Base-by-base conservation (phyloP, 1,140 invertebrate genomes). In the Drosophila burlai region DNA sequence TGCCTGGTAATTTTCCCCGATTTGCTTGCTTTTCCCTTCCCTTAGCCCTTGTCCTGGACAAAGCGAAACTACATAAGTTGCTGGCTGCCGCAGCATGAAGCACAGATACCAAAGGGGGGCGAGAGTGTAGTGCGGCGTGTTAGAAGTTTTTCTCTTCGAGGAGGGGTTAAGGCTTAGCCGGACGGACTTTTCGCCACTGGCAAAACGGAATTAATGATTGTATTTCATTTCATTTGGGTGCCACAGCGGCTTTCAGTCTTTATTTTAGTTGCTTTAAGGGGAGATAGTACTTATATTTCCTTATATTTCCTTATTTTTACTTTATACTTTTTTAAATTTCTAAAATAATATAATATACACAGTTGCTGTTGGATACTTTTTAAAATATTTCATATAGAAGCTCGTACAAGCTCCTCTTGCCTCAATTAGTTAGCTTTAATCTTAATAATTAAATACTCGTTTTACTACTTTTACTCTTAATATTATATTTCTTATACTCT, bases 161-260 rank as follows among this genome's bases (percentile, higher is more conserved):
- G 18, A 29, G 64, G 36, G 69, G 65, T 26, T 50, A 21, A 21
- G 77, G 26, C 68, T 43, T 66, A 46, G 68, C 36, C 52, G 43
- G 64, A 50, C 52, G 47, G 64, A 60, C 57, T 76, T 42, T 42
- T 76, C 46, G 81, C 76, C 81, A 72, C 47, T 46, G 76, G 66
- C 45, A 80, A 55, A 63, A 65, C 77, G 84, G 81, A 89, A 87
- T 87, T 87, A 87, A 87, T 89, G 84, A 87, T 87, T 87, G 84
- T 81, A 84, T 84, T 87, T 74, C 83, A 87, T 87, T 87, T 83
- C 59, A 68, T 34, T 65, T 40, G 47, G 15, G 47, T 15, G 15
- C 24, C 24, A 61, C 57, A 46, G 15, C 34, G 40, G 31, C 67
- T 67, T 45, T n/a, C n/a, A 68, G 67, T 49, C 54, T 34, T 68